Conservation (phyloP, 2,113 vertebrate genomes). For the Zosterops hypoxanthus region DNA sequence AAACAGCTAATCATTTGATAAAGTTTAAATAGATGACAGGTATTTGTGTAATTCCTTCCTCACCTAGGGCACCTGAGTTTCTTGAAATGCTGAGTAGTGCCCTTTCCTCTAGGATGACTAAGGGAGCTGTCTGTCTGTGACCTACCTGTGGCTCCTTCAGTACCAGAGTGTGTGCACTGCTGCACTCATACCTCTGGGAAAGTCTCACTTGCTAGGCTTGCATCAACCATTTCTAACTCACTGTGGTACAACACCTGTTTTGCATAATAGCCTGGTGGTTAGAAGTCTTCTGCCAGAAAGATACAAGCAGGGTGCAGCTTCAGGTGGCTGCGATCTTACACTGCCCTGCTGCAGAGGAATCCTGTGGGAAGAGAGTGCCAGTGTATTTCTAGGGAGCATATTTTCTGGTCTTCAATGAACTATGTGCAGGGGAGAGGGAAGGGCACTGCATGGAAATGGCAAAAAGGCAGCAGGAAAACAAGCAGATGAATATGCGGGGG, state of each 20-base stretch:
- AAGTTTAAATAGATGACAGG: background rate
- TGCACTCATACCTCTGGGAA: background rate
- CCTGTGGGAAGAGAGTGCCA: background rate
- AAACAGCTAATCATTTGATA: background rate
- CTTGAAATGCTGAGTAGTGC: background rate
- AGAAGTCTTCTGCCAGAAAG: background rate
- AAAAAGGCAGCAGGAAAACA: rapidly evolving
- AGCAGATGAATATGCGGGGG: rapidly evolving
- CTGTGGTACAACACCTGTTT: background rate
- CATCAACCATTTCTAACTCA: background rate
- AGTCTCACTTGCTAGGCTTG: background rate
- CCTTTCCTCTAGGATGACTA: background rate
- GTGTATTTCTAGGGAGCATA: background rate
- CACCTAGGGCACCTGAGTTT: background rate
- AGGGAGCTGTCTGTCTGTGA: background rate
- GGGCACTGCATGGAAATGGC: background rate
- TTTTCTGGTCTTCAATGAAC: background rate
- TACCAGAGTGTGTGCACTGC: background rate
- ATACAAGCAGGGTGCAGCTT: background rate
- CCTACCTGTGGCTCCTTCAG: background rate
- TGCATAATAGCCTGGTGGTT: background rate
- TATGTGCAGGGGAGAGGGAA: background rate
- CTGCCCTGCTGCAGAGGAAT: rapidly evolving
- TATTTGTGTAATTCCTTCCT: background rate
- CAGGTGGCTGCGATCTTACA: background rate